phyloP scores from a whole-genome alignment of 2,888 invertebrate genomes.

The Hesperia comma region DNA sequence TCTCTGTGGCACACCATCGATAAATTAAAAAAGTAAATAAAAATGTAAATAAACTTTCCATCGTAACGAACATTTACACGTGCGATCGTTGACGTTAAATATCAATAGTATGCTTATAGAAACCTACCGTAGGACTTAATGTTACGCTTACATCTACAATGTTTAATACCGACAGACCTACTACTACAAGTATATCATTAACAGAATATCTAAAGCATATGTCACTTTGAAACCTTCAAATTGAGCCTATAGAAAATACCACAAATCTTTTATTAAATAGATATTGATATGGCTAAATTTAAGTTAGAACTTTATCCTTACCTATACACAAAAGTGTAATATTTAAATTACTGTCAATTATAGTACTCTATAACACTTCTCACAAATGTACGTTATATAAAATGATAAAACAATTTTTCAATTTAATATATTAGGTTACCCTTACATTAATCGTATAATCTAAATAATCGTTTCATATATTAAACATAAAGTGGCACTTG shows the following conservation, averaged over 20 bases:
- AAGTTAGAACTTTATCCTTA: slow-evolving; percentile 83
- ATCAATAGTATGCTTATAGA: slow-evolving; percentile 78
- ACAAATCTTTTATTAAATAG: slow-evolving; percentile 84
- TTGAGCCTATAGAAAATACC: slow-evolving; percentile 85
- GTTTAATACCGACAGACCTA: slow-evolving; percentile 82
- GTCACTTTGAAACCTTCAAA: slow-evolving; percentile 84
- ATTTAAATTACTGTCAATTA: slow-evolving; percentile 83
- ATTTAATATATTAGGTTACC: slow-evolving; percentile 84
- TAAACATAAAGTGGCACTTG: slow-evolving; percentile 91
- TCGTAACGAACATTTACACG: slow-evolving; percentile 80
- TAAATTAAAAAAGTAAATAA: slow-evolving; percentile 82
- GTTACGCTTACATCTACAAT: slow-evolving; percentile 69
- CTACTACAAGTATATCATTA: slow-evolving; percentile 82
- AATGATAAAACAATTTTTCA: slow-evolving; percentile 85
- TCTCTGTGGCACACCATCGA: slow-evolving; percentile 84
- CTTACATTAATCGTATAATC: slow-evolving; percentile 84
- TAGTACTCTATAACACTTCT: slow-evolving; percentile 82
- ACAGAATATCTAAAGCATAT: slow-evolving; percentile 85
- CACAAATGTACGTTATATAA: slow-evolving; percentile 84
- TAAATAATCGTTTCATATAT: slow-evolving; percentile 85
- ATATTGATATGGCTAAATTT: slow-evolving; percentile 85
- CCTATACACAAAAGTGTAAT: slow-evolving; percentile 85
- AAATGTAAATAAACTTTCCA: slow-evolving; percentile 81
- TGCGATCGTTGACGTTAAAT: slow-evolving; percentile 81
- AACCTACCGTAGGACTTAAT: slow-evolving; percentile 75